These are phyloP conservation scores for Aradophagus sp. DNA, from an alignment of 1,140 invertebrate genomes.

Conservation along the genomic window DNA sequence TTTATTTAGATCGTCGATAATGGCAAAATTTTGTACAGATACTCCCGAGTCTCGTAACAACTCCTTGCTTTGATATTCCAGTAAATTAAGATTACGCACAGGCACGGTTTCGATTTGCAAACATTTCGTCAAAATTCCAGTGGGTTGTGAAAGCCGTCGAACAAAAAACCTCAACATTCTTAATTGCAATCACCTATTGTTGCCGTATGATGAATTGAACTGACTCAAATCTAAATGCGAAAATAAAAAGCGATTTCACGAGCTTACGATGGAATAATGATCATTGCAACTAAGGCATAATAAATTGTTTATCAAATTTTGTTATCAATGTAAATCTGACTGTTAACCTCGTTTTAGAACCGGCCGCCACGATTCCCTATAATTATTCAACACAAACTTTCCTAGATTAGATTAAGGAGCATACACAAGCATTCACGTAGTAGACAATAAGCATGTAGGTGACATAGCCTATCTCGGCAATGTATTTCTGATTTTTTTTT, in stretches of 20 bases:
- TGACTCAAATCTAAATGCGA: too few species aligned
- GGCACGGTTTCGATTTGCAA: conserved; percentile 59
- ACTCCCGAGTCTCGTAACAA: conserved; percentile 91
- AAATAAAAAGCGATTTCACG: too few species aligned
- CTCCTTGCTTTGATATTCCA: conserved; percentile 99
- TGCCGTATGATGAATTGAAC: too few species aligned
- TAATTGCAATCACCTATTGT: conserved; percentile 4
- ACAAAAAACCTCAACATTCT: conserved; percentile 54
- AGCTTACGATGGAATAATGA: too few species aligned
- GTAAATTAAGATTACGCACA: conserved; percentile 86
- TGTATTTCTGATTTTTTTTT: too few species aligned
- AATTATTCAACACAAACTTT: too few species aligned
- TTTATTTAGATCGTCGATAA: conserved; percentile 84
- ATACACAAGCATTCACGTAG: too few species aligned
- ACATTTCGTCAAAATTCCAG: conserved; percentile 61
- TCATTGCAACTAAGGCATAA: too few species aligned
- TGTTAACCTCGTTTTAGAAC: conserved; percentile 41
- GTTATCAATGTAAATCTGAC: conserved; percentile 26
- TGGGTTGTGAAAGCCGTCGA: conserved; percentile 32
- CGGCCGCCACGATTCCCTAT: conserved; percentile 27
- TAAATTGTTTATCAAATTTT: conserved; percentile 19
- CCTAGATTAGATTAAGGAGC: too few species aligned
- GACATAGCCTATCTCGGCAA: too few species aligned
- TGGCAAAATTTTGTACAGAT: conserved; percentile 94
- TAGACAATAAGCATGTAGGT: too few species aligned